Base-by-base conservation (phyloP, 2,888 invertebrate species). In the Labia minor region DNA sequence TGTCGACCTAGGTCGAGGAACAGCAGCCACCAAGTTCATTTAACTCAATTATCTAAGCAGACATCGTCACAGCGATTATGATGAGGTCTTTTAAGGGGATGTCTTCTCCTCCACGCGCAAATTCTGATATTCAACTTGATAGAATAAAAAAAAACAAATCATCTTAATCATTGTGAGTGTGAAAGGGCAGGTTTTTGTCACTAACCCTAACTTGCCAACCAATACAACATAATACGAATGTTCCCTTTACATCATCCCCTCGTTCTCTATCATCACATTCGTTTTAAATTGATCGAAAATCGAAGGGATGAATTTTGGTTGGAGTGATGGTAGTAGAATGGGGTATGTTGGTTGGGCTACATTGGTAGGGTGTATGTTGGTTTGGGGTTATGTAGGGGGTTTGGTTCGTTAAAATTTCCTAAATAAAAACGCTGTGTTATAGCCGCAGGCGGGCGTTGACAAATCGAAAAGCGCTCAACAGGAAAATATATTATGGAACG, bases 401-500 rank as follows among this genome's bases (percentile, higher is more conserved):
- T 49, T 3, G 49, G 49, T 49, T 49, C 49, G 49, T 49, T 49
- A 49, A 49, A 49, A 49, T 49, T 49, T 49, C 16, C 49, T 49
- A 49, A 49, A 49, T 49, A 49, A 49, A 49, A 49, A 49, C 49
- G 49, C 49, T 8, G 26, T 8, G 26, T 26, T 26, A 26, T 26
- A 26, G 49, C 49, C 49, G 49, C 49, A 49, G 49, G 49, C 49
- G 49, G 3, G 49, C 49, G 49, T 49, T 14, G 49, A 49, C 49
- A 49, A 49, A 49, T 49, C 49, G 49, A 49, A 49, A 49, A 49
- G 49, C 49, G 49, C 49, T 49, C 49, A 49, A 49, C 49, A 49
- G 49, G 49, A 49, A 49, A 49, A 49, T 49, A 49, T 49, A 49
- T 49, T 49, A 49, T 49, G 14, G 49, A 49, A 14, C 49, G 49